Evolutionary conservation across 2,113 vertebrate species (phyloP).

Genomic region (Hirundichthys speculiger): DNA sequence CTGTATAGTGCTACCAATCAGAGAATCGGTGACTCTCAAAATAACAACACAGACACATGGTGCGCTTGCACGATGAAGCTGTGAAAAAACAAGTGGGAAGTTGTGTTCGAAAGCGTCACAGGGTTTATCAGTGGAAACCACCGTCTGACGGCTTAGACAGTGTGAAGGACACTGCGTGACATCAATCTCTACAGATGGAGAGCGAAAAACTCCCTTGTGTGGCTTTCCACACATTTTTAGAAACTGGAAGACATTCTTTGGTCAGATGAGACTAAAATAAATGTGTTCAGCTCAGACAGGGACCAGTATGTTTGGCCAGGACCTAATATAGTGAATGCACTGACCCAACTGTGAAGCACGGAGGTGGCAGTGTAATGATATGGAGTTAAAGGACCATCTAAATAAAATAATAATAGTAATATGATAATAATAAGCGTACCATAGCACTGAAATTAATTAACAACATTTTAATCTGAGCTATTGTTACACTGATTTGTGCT

Average conservation of each 20-base stretch:
- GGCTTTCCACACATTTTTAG: neutral
- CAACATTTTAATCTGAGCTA: too few relatives aligned
- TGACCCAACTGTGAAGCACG: neutral
- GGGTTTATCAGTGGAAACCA: neutral
- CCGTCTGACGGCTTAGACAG: neutral
- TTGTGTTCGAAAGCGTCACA: neutral
- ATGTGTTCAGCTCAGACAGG: neutral
- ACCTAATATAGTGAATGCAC: neutral
- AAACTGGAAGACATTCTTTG: neutral
- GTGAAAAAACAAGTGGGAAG: neutral
- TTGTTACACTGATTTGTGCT: too few relatives aligned
- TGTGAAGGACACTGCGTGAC: neutral
- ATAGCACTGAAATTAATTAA: too few relatives aligned
- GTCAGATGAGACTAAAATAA: neutral
- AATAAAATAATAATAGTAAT: too few relatives aligned
- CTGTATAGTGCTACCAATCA: too few relatives aligned
- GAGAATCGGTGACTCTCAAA: too few relatives aligned
- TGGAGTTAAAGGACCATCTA: too few relatives aligned
- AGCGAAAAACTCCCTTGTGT: neutral
- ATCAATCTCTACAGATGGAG: neutral
- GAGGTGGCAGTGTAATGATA: conserved; percentile 9
- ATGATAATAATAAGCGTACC: too few relatives aligned
- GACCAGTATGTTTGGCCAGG: neutral
- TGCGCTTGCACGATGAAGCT: neutral
- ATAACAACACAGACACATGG: too few relatives aligned